Base-by-base conservation (phyloP, 2,888 invertebrate genomes). In the Diachrysia chrysitis region DNA sequence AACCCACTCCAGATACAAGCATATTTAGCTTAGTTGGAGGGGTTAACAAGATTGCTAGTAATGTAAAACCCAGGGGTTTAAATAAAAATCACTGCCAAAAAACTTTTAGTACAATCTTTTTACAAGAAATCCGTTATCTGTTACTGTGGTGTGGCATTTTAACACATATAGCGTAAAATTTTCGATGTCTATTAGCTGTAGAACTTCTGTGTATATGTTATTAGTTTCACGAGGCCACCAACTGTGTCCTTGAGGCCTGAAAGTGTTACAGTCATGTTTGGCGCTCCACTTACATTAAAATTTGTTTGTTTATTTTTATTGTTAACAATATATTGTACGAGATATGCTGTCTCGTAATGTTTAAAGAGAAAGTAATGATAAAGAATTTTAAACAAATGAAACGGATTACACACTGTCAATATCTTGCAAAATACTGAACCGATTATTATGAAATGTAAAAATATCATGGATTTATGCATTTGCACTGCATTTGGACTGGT, bases 221-320 rank as follows among this genome's bases (percentile, higher is more conserved):
- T 0, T 46, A n/a, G 63, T 56, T 58, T 67, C 21, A 46, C 67
- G 68, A 76, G 72, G 75, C 58, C 62, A 19, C 58, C 35, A 64
- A 3, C 48, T 65, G 76, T 54, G 76, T 76, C 68, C 75, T 76
- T 76, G 68, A 25, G 35, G 54, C 25, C 62, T 59, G 63, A 71
- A 74, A 76, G 71, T 74, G 29, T 35, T 75, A 46, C 75, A 54
- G 12, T 6, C 19, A 35, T 74, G 53, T 76, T 74, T 54, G 55
- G 35, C n/a, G 71, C 19, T 63, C 76, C 17, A 74, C 54, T 71
- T 74, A 42, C 32, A 53, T 5, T 29, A 29, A 5, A 29, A 29
- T 29, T 42, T 51, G 23, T 75, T 37, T 75, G 16, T 75, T 29
- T 75, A 75, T 75, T 75, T 55, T 75, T 63, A 66, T 46, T 66